Conservation (phyloP, 2,113 vertebrate species). For the Thalassoma bifasciatum region DNA sequence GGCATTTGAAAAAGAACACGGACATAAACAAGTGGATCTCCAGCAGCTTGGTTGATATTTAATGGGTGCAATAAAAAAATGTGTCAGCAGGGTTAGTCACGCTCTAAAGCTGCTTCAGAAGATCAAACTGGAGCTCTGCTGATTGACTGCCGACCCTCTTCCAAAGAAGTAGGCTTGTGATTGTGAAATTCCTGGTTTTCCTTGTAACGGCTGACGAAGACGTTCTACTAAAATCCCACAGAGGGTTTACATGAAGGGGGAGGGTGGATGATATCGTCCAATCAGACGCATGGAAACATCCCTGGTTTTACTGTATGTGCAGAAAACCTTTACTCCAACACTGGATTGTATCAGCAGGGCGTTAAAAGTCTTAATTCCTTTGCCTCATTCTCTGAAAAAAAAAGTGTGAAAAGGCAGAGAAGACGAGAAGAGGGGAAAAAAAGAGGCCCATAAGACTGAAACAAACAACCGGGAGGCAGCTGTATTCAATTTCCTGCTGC, state of each 20-base stretch:
- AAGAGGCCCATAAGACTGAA: slow-evolving; percentile 40
- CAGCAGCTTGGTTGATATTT: slow-evolving; percentile 47
- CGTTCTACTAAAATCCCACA: slow-evolving; percentile 37
- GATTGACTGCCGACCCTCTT: slow-evolving; percentile 48
- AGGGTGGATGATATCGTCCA: slow-evolving; percentile 15
- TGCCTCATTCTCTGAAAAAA: slow-evolving; percentile 8
- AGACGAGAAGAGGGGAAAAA: neutral
- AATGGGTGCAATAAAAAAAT: slow-evolving; percentile 46
- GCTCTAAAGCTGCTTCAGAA: slow-evolving; percentile 25
- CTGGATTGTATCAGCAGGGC: neutral
- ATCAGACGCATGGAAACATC: slow-evolving; percentile 23
- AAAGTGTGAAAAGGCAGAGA: slow-evolving; percentile 31
- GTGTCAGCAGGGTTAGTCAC: slow-evolving; percentile 58
- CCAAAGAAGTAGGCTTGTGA: slow-evolving; percentile 4
- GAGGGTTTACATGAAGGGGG: slow-evolving; percentile 2
- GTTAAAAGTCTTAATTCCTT: neutral
- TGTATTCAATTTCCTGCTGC: slow-evolving; percentile 77
- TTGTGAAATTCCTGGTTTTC: slow-evolving; percentile 59
- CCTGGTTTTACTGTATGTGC: neutral
- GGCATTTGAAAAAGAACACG: neutral
- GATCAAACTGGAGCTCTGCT: slow-evolving; percentile 47
- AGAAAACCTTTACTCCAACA: slow-evolving; percentile 29
- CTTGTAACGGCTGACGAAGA: slow-evolving; percentile 52
- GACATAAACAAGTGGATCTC: slow-evolving; percentile 47
- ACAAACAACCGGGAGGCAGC: slow-evolving; percentile 72